These are phyloP conservation scores for Myripristis jacobus DNA, from an alignment of 2,797 vertebrate genomes.

Conservation along the genomic window DNA sequence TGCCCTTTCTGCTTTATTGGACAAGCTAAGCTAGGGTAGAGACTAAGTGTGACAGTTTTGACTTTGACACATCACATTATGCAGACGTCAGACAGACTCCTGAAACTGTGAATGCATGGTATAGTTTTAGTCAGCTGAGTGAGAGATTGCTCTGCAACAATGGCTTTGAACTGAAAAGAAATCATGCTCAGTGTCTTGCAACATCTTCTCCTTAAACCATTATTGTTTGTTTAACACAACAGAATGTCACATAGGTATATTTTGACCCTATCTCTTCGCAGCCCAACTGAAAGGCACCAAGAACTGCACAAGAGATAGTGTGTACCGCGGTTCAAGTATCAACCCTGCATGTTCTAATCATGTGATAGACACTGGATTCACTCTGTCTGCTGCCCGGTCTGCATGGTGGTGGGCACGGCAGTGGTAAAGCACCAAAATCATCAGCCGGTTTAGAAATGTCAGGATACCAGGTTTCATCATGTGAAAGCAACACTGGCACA, in stretches of 20 bases:
- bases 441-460: too few species aligned
- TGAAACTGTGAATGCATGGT: background rate
- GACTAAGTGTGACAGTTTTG: background rate
- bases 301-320: too few species aligned
- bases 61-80: background rate
- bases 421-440: too few species aligned
- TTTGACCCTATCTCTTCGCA: too few species aligned
- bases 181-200: background rate
- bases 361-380: background rate
- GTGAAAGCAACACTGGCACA: too few species aligned
- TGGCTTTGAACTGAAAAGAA: background rate
- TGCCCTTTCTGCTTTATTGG: background rate
- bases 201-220: background rate
- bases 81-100: background rate
- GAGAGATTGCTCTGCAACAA: background rate
- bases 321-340: background rate
- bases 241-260: background rate
- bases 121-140: background rate
- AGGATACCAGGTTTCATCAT: too few species aligned
- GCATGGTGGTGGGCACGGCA: too few species aligned
- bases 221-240: background rate
- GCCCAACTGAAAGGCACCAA: too few species aligned
- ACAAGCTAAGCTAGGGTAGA: background rate
- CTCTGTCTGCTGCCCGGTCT: too few species aligned
- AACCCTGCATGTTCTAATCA: slow-evolving; percentile 5